Base-by-base conservation (phyloP, 1,140 invertebrate species). In the Drosophila navojoa region DNA sequence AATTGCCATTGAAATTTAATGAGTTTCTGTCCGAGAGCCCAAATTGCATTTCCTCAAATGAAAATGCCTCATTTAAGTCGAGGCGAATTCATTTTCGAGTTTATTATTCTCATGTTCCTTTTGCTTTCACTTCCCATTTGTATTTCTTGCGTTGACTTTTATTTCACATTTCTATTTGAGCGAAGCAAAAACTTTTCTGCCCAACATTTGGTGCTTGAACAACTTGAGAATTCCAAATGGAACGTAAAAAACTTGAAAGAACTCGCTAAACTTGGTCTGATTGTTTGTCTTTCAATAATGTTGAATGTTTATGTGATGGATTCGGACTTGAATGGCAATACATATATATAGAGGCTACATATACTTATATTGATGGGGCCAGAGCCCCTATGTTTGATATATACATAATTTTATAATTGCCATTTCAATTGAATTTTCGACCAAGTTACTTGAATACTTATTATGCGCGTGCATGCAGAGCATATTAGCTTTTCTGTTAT, bases 1-100 rank as follows among this genome's bases (percentile, higher is more conserved):
- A 69, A 69, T 13, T 69, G 29, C 60, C 67, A 42, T 52, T 52
- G 49, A 62, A 35, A 40, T 74, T 70, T 70, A 52, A 74, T 74
- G 71, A 70, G 71, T 62, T 74, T 74, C 42, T 40, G 32, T 57
- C 35, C 38, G 7, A 57, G 52, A 38, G 32, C 35, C 35, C 35
- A 38, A 38, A 61, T 64, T 67, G 54, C 53, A 52, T 64, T 71
- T 55, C 53, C 19, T 10, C 40, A 32, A 38, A 38, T 32, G 22
- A 35, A 42, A 70, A 70, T 42, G 38, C 54, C 35, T 22, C 54
- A 57, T 40, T 55, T 55, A 55, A 40, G 35, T 40, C 35, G 11
- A 57, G 13, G 11, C n/a, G 16, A 15, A 40, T 27, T 25, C n/a
- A 32, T 44, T 11, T 45, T 16, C 35, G 6, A 15, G 49, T 22